Percentiles rank a stretch among this genome's conserved stretches.
Conservation (phyloP, 2,113 vertebrate species). For the Cheirogaleus medius region DNA sequence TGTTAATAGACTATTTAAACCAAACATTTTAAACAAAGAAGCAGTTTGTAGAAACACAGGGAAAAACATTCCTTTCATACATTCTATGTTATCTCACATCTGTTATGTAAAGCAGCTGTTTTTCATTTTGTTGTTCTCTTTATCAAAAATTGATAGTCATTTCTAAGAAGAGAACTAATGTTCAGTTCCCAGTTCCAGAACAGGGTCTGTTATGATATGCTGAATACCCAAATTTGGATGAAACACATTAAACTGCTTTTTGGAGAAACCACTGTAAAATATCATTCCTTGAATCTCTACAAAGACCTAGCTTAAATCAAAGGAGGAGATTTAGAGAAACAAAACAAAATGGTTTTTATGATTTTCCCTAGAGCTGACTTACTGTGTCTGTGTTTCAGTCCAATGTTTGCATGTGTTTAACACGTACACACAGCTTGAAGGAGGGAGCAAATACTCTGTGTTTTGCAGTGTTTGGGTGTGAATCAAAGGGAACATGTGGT, state of each 20-base stretch:
- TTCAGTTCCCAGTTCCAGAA: not conserved
- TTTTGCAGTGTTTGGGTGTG: conserved; percentile 68
- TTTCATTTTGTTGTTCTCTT: not conserved
- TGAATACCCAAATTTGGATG: not conserved
- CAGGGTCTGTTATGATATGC: not conserved
- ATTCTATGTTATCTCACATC: not conserved
- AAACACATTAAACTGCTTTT: not conserved
- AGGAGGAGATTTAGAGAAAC: conserved; percentile 42
- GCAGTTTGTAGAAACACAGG: not conserved
- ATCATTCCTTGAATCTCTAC: not conserved
- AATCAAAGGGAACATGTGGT: conserved; percentile 73
- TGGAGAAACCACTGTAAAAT: not conserved
- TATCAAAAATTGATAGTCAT: conserved; percentile 3
- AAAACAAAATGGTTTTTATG: conserved; percentile 57
- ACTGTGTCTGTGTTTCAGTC: conserved; percentile 64
- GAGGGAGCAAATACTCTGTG: conserved; percentile 28
- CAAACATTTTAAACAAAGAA: conserved; percentile 10
- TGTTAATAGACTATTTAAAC: not conserved
- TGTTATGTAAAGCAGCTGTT: not conserved
- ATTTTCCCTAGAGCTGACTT: conserved; percentile 66
- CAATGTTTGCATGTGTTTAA: conserved; percentile 58
- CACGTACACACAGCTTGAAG: conserved; percentile 67
- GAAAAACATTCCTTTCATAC: not conserved
- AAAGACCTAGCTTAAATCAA: conserved; percentile 72
- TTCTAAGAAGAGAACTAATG: not conserved